phyloP scores from a whole-genome alignment of 2,113 vertebrate species.

The Cinclus cinclus region DNA sequence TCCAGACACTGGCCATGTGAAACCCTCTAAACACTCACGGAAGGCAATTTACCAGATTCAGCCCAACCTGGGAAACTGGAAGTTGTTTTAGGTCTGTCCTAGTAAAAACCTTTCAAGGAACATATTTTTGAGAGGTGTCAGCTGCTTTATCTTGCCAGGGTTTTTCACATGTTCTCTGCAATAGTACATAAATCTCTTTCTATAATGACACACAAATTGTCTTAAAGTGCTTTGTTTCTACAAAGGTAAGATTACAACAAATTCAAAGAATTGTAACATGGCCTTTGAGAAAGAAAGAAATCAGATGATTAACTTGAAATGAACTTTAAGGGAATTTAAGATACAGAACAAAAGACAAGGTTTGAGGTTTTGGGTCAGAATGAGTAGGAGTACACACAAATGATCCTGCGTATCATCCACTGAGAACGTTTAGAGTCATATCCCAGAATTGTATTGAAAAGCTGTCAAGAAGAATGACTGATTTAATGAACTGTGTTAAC shows the following conservation, averaged over 20 bases:
- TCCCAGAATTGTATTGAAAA: conserved; percentile 23
- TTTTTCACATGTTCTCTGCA: not conserved
- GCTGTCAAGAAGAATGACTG: conserved; percentile 36
- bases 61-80: not conserved
- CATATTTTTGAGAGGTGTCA: not conserved
- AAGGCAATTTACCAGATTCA: not conserved
- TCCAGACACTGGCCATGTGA: not conserved
- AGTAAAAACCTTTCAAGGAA: not conserved
- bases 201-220: not conserved
- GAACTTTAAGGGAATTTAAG: not conserved
- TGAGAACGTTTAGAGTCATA: not conserved
- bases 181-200: not conserved
- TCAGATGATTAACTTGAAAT: not conserved
- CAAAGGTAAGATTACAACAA: not conserved
- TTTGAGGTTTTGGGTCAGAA: not conserved
- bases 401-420: not conserved
- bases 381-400: not conserved
- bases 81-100: not conserved
- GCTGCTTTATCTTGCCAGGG: not conserved
- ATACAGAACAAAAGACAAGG: not conserved
- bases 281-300: not conserved
- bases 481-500: conserved; percentile 55
- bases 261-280: not conserved
- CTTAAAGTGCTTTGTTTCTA: not conserved
- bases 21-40: not conserved